These are phyloP conservation scores for Paramormyrops kingsleyae DNA, from an alignment of 2,113 vertebrate genomes.

Conservation along the genomic window DNA sequence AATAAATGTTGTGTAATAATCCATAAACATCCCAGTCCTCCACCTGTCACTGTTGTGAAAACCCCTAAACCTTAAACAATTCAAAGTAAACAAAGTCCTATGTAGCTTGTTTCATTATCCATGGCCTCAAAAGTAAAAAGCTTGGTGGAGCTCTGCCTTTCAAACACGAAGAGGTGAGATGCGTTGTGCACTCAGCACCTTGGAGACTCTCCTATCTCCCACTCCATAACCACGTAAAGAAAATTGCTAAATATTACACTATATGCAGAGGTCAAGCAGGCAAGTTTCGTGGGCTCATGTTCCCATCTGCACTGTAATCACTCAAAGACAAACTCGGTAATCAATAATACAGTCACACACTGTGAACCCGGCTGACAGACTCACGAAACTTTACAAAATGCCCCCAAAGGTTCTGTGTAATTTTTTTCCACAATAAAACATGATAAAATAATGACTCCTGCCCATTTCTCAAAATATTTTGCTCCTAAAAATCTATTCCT, in stretches of 20 bases:
- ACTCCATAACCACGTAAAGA: neutral
- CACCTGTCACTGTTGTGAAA: neutral
- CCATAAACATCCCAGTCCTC: too few relatives aligned
- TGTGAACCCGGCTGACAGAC: conserved; percentile 33
- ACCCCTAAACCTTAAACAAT: neutral
- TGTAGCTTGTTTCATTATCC: neutral
- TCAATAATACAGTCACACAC: conserved; percentile 4
- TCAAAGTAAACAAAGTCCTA: neutral
- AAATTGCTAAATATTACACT: neutral
- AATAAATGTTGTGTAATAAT: neutral
- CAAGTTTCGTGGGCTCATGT: neutral
- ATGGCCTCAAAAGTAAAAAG: neutral
- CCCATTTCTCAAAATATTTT: neutral
- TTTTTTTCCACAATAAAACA: neutral
- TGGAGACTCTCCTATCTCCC: neutral
- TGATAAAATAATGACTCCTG: neutral
- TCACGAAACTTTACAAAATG: conserved; percentile 14
- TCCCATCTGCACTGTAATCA: conserved; percentile 27
- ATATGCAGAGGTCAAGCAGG: neutral
- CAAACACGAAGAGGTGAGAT: neutral
- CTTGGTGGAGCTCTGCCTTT: neutral
- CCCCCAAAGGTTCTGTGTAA: neutral
- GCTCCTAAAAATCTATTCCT: conserved; percentile 20
- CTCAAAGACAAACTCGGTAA: conserved; percentile 18
- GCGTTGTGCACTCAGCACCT: neutral